Evolutionary conservation across 2,797 vertebrate species (phyloP).

Genomic region (Pangasius mekongensis): DNA sequence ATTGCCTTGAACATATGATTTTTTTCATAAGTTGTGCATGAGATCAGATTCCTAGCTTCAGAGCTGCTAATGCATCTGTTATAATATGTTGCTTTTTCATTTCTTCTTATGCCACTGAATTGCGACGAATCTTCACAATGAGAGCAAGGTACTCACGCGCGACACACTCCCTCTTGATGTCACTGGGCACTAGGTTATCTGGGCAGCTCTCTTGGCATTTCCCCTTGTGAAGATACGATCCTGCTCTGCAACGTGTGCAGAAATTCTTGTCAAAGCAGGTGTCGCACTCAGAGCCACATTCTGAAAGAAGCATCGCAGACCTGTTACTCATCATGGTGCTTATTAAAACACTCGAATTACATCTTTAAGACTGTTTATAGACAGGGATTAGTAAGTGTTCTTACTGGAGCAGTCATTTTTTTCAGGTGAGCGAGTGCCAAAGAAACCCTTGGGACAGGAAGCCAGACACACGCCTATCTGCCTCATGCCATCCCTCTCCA

Average conservation of each 20-base stretch:
- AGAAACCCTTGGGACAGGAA: slow-evolving; percentile 95
- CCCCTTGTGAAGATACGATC: slow-evolving; percentile 94
- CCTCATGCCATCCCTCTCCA: slow-evolving; percentile 98
- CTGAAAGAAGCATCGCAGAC: slow-evolving; percentile 79
- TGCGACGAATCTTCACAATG: neutral
- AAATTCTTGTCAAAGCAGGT: slow-evolving; percentile 99
- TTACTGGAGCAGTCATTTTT: slow-evolving; percentile 98
- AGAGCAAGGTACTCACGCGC: slow-evolving; percentile 68
- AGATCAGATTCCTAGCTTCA: slow-evolving; percentile 3
- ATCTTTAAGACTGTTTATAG: neutral
- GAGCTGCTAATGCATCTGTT: neutral
- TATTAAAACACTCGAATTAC: neutral
- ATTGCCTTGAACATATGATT: slow-evolving; percentile 1
- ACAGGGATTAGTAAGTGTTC: slow-evolving; percentile 52
- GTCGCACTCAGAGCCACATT: slow-evolving; percentile 97
- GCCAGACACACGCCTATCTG: slow-evolving; percentile 96
- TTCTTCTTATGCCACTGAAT: neutral
- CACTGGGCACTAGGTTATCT: slow-evolving; percentile 87
- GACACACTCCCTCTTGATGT: slow-evolving; percentile 91
- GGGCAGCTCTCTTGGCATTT: slow-evolving; percentile 96
- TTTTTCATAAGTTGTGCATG: neutral
- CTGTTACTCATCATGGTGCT: slow-evolving; percentile 48
- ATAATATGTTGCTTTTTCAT: neutral
- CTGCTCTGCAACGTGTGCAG: slow-evolving; percentile 95
- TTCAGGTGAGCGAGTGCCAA: slow-evolving; percentile 92